Evolutionary conservation across 2,888 invertebrate species (phyloP), one percentile per base, ranked within the genome.

Genomic region (Argyresthia albistria): DNA sequence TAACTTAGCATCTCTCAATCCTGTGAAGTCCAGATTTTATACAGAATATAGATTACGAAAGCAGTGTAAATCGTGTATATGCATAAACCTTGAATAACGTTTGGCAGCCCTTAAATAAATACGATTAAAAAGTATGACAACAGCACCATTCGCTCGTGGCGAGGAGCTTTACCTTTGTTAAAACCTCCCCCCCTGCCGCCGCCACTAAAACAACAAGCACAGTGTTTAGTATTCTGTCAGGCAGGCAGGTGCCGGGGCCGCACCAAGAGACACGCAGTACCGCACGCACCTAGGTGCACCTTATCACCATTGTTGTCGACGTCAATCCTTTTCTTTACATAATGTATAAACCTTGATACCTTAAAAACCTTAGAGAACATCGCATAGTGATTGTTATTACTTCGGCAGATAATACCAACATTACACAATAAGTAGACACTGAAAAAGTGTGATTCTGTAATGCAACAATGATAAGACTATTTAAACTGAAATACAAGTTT

Each of bases 161-260:
- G 90, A 91, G 90, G 93, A 92, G 93, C 93, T 93, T 96, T 96
- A 96, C 96, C 96, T 96, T 96, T 96, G 91, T 94, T 95, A 95
- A 90, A 95, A 95, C 95, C 95, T 94, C 95, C 95, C 93, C 93
- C 92, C 90, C 93, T 93, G 92, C 93, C 92, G 93, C 95, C 94
- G 93, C 95, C 95, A 94, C 95, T 94, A 94, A 93, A 94, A 94
- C 93, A 93, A 94, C 91, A 92, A 90, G 90, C 91, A 90, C 88
- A 89, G 90, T 90, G 90, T 92, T 92, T 92, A 92, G 92, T 92
- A 91, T 90, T 77, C 88, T 73, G 25, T 25, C 76, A 75, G 86
- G 86, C 89, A 88, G 90, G 89, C 89, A 77, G 86, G 88, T 51
- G 45, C 25, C 25, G 25, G 25, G 25, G 25, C 25, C 25, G 25